Percentiles rank a stretch among this genome's conserved stretches.
Conservation (phyloP, 2,797 vertebrate species). For the Allobates femoralis region DNA sequence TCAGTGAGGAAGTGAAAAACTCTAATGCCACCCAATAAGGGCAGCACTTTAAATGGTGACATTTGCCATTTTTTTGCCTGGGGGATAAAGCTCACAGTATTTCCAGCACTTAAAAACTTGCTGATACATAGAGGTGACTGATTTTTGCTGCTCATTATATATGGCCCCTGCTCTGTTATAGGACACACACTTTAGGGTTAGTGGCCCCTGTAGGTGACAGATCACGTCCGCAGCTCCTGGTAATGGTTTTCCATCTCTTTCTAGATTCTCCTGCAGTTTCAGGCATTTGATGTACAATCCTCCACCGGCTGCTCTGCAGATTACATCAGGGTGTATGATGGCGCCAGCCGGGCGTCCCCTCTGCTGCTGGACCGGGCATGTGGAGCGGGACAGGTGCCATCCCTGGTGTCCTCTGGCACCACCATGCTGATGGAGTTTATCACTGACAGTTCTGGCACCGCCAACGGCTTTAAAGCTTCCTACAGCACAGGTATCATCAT, state of each 20-base stretch:
- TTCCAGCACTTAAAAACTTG: too few species aligned
- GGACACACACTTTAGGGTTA: too few species aligned
- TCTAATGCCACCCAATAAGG: too few species aligned
- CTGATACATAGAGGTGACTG: too few species aligned
- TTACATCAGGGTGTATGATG: slow-evolving; percentile 70
- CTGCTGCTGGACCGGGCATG: slow-evolving; percentile 70
- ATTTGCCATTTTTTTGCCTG: too few species aligned
- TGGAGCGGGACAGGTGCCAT: slow-evolving; percentile 64
- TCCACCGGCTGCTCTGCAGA: slow-evolving; percentile 69
- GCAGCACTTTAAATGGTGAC: too few species aligned
- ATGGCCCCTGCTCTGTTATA: too few species aligned
- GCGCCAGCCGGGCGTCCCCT: slow-evolving; percentile 68
- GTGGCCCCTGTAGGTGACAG: too few species aligned
- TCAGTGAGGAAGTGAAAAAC: too few species aligned
- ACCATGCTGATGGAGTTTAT: slow-evolving; percentile 71
- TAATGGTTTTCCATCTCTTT: neutral
- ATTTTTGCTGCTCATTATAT: too few species aligned
- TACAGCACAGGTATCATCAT: slow-evolving; percentile 68
- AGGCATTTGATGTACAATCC: slow-evolving; percentile 68
- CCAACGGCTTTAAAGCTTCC: slow-evolving; percentile 70
- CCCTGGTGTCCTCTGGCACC: slow-evolving; percentile 65
- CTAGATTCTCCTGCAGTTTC: slow-evolving; percentile 71
- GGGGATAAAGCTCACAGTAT: too few species aligned
- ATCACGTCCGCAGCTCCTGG: neutral
- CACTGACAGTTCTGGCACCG: slow-evolving; percentile 65